Base-by-base conservation (phyloP, 2,113 vertebrate species). In the Megaceryle torquata region DNA sequence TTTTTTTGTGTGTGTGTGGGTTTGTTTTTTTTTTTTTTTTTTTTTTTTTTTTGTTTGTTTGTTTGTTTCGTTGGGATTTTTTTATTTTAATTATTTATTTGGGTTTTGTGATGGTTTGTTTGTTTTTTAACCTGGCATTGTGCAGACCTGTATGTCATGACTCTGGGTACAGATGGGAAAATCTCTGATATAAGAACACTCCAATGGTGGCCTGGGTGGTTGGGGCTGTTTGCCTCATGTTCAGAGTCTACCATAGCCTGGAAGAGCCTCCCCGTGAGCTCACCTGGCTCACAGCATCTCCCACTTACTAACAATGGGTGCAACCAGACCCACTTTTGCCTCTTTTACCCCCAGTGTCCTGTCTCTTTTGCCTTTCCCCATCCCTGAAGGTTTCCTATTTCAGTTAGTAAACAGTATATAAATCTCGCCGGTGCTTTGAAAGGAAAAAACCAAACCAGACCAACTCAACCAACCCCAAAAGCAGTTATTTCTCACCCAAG, bases 291-390 rank as follows among this genome's bases (percentile, higher is more conserved):
- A 5, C 56, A 65, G 31, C 39, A 59, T 8, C 56, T 24, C 46
- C 59, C 26, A 0, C 6, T 11, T 15, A 19, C 29, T 24, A 54
- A 69, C 37, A 46, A 24, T 2, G 8, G 6, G 3, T 7, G 10
- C 9, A 11, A 2, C 10, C 5, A 1, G 0, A 4, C 0, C 7
- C 0, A 13, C 3, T 35, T 68, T 16, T 6, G 3, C 22, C 8
- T 17, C 6, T 29, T 9, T 0, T 4, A 13, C 12, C 18, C 14
- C 28, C 17, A 2, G 28, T 11, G 3, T 8, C 17, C 17, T 5
- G 4, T 6, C 29, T 4, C 37, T 9, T 57, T 15, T 11, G 6
- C 22, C 11, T 76, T 24, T 48, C 11, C 41, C 37, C 43, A 39
- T 6, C 28, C 68, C 46, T 12, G 33, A 11, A 37, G 26, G 7